Conservation (phyloP, 37 sponge, comb jelly and placozoan species). For the Corticium candelabrum region DNA sequence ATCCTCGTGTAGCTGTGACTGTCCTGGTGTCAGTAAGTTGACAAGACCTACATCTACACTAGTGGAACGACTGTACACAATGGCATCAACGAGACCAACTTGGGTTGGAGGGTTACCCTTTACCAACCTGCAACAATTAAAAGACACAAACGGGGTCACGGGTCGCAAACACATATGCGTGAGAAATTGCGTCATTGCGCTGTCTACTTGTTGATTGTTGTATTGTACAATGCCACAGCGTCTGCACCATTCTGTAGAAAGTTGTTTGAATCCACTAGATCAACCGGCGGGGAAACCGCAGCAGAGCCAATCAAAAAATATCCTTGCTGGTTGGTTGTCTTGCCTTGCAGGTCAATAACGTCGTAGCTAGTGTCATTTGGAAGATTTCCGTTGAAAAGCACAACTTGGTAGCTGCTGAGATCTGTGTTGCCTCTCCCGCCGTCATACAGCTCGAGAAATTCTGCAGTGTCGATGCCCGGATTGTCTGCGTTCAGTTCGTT, state of each 20-base stretch:
- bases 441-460: not conserved
- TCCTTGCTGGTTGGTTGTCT: not conserved
- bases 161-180: not conserved
- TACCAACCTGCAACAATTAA: not conserved
- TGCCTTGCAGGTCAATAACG: not conserved
- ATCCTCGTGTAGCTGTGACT: not conserved
- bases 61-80: not conserved
- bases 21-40: not conserved
- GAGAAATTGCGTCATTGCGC: not conserved
- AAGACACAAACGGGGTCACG: not conserved
- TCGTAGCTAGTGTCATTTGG: not conserved
- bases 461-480: not conserved
- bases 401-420: not conserved
- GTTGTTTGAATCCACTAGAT: not conserved
- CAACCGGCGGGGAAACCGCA: not conserved
- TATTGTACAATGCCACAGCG: not conserved
- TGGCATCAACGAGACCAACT: conserved; percentile 3
- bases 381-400: not conserved
- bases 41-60: not conserved
- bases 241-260: conserved; percentile 1
- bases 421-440: not conserved
- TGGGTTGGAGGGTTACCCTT: not conserved
- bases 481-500: not conserved
- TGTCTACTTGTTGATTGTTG: not conserved
- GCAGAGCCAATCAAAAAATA: conserved; percentile 1